A percentile compares a stretch with the other conserved stretches of the same genome.
Conservation (phyloP, 2,888 invertebrate genomes). For the Autographa pulchrina region DNA sequence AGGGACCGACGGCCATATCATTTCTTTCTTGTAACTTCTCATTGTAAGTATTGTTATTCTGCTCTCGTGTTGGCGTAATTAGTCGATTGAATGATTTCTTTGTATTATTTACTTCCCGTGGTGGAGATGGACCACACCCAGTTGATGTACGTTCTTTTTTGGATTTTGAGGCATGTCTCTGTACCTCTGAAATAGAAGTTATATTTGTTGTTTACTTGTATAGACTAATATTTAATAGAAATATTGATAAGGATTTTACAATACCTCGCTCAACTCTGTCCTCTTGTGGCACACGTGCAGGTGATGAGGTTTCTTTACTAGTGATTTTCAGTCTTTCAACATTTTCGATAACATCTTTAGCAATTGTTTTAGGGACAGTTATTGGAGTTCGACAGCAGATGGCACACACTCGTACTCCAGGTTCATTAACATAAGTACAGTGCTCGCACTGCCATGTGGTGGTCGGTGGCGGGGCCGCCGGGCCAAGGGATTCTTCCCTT, state of each 20-base stretch:
- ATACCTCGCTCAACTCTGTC: conserved; percentile 89
- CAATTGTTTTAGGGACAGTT: conserved; percentile 70
- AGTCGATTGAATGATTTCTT: conserved; percentile 68
- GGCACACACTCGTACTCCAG: conserved; percentile 93
- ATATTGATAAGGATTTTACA: conserved; percentile 58
- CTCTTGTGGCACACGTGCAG: conserved; percentile 61
- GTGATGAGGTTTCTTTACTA: conserved; percentile 41
- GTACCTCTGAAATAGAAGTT: conserved; percentile 61
- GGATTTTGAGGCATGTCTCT: conserved; percentile 69
- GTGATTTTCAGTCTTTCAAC: conserved; percentile 62
- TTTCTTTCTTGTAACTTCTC: conserved; percentile 66
- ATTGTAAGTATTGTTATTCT: conserved; percentile 51
- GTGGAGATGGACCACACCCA: conserved; percentile 91
- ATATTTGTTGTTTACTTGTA: background rate
- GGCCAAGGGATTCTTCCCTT: conserved; percentile 77
- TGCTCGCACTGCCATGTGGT: conserved; percentile 96
- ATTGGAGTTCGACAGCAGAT: conserved; percentile 96
- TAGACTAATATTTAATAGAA: background rate
- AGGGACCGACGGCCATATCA: conserved; percentile 83
- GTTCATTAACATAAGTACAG: conserved; percentile 96
- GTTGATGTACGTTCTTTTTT: conserved; percentile 84
- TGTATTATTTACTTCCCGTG: conserved; percentile 78
- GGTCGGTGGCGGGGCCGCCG: conserved; percentile 87
- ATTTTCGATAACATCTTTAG: conserved; percentile 52
- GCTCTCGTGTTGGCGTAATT: conserved; percentile 85